Conservation (phyloP, 2,797 vertebrate genomes). For the Epinephelus malabaricus region DNA sequence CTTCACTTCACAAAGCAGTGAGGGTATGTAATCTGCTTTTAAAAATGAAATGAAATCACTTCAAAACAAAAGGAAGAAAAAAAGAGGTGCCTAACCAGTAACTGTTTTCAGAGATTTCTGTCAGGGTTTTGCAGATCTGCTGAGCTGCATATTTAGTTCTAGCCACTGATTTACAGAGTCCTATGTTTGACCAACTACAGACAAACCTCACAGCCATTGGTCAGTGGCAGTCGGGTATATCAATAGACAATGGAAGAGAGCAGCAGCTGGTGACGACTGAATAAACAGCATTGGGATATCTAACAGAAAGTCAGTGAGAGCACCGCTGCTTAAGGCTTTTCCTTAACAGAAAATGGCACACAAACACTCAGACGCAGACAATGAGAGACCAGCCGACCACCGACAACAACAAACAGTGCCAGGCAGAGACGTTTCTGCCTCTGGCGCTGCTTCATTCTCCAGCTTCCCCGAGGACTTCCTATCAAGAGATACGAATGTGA, state of each 20-base stretch:
- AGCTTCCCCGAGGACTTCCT: constrained; percentile 60
- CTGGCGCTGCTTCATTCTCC: constrained; percentile 45
- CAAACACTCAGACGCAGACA: constrained; percentile 42
- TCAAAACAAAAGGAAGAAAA: not conserved
- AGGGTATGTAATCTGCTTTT: constrained; percentile 14
- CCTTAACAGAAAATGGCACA: constrained; percentile 38
- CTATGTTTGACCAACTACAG: constrained; percentile 46
- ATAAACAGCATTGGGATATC: constrained; percentile 53
- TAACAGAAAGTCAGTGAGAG: constrained; percentile 57
- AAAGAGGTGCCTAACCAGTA: not conserved
- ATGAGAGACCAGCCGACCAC: constrained; percentile 47
- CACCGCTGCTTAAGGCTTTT: constrained; percentile 35
- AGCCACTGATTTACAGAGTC: constrained; percentile 36
- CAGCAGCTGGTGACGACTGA: constrained; percentile 69
- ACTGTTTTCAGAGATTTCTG: constrained; percentile 10
- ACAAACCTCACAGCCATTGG: constrained; percentile 42
- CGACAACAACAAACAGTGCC: constrained; percentile 67
- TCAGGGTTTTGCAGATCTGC: constrained; percentile 6
- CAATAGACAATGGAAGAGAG: constrained; percentile 59
- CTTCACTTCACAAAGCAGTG: constrained; percentile 17
- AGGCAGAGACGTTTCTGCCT: constrained; percentile 57
- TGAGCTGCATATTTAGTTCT: constrained; percentile 7
- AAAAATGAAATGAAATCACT: constrained; percentile 16
- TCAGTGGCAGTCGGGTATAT: constrained; percentile 29
- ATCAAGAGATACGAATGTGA: constrained; percentile 57